A percentile compares a stretch with the other conserved stretches of the same genome.
Evolutionary conservation across 2,888 invertebrate genomes (phyloP).

Genomic region (Anaspis maculata): DNA sequence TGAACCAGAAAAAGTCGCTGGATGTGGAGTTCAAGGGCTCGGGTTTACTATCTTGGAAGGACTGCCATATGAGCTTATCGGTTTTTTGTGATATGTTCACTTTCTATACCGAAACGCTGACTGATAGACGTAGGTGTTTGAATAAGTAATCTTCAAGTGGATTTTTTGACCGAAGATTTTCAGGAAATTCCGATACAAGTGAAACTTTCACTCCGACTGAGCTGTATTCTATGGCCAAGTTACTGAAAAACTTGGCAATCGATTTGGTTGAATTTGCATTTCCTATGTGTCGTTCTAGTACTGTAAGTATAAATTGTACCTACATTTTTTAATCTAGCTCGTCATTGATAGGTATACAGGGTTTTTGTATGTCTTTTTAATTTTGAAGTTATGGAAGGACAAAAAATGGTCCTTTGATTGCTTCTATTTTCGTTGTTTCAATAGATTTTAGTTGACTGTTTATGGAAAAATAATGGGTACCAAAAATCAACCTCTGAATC

Average conservation of each 20-base stretch:
- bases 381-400: too few relatives aligned
- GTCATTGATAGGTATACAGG: too few relatives aligned
- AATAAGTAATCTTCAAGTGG: conserved; percentile 1
- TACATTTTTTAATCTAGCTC: too few relatives aligned
- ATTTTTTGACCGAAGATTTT: conserved; percentile 1
- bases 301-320: conserved; percentile 24
- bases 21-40: conserved; percentile 30
- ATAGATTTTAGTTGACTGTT: too few relatives aligned
- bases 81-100: conserved; percentile 43
- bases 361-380: too few relatives aligned
- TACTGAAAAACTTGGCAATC: conserved; percentile 35
- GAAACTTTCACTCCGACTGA: conserved; percentile 36
- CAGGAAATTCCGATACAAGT: conserved; percentile 40
- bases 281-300: conserved; percentile 39
- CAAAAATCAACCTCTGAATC: too few relatives aligned
- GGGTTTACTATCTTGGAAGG: conserved; percentile 33
- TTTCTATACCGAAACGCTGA: conserved; percentile 40
- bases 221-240: conserved; percentile 35
- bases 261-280: conserved; percentile 40
- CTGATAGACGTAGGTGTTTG: conserved; percentile 33
- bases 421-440: too few relatives aligned
- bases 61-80: conserved; percentile 34
- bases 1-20: conserved; percentile 26
- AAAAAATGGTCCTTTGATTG: too few relatives aligned
- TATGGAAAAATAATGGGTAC: too few relatives aligned